Evolutionary conservation across 2,797 vertebrate genomes (phyloP), one percentile per base, ranked within the genome.

Genomic region (Schizopygopsis pylzovi): DNA sequence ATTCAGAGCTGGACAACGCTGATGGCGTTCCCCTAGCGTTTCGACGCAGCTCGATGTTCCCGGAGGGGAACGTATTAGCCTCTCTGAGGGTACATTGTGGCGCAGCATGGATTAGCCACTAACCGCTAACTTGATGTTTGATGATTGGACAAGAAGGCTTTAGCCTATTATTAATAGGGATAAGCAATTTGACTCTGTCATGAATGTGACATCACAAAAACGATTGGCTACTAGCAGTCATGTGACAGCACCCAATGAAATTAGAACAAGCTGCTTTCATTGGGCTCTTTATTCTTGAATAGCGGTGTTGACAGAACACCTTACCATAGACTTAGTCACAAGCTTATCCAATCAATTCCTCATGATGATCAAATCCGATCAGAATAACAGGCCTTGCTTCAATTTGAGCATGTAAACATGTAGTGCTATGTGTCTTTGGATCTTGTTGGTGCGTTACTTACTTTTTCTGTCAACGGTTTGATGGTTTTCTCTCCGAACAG

Each of bases 151-250:
- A 91, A 89, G 43, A 75, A 87, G 87, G 92, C 91, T 91, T 91
- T 87, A 90, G 20, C 88, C 90, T 92, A 90, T 91, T 88, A 93
- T 92, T 92, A 90, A 92, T 81, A 89, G 82, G 91, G 79, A 86
- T 75, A 73, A 87, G 90, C 90, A 47, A 91, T 15, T 90, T 90
- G 86, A 87, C 87, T 85, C 82, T 37, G 68, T 91, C 84, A 86
- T 91, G 89, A 93, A 89, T 65, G 68, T 85, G 87, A 88, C 92
- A 91, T 91, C 84, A 49, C 82, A 56, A 39, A 77, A 43, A 88
- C 89, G 88, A 92, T 91, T 93, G 91, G 90, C 82, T 63, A 87
- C 73, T 72, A 63, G 68, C n/a, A 33, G 22, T 54, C 79, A 75
- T 43, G 61, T 70, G 82, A 79, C 79, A 70, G 25, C 28, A 4